Conservation (phyloP, 1,140 invertebrate species). For the Hydropsyche tenuis region DNA sequence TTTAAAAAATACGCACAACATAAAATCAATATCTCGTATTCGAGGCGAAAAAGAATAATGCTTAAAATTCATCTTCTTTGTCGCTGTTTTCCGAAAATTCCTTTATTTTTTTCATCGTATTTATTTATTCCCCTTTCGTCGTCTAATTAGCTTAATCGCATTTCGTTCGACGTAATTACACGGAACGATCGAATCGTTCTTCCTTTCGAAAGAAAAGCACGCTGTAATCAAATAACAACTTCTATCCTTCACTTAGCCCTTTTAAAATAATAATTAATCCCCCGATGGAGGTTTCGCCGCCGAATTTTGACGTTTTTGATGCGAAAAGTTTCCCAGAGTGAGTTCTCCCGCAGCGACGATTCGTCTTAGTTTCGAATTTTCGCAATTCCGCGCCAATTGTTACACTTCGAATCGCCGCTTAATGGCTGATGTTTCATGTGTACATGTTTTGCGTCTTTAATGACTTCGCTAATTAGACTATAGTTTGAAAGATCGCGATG, state of each 20-base stretch:
- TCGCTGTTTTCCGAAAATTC: too few species aligned
- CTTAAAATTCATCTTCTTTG: too few species aligned
- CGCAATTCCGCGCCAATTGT: neutral
- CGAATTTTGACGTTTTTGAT: neutral
- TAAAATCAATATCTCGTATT: too few species aligned
- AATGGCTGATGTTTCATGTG: too few species aligned
- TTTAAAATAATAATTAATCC: slow-evolving; percentile 20
- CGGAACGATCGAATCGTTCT: neutral
- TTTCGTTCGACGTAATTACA: slow-evolving; percentile 1
- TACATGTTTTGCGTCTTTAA: too few species aligned
- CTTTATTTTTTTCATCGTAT: too few species aligned
- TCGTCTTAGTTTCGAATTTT: neutral
- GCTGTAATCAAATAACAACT: slow-evolving; percentile 21
- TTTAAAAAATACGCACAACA: too few species aligned
- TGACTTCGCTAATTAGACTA: neutral
- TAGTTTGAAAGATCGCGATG: neutral
- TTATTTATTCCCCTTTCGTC: neutral
- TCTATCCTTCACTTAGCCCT: neutral
- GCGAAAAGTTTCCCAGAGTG: neutral
- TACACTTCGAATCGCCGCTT: too few species aligned
- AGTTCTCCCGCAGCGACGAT: neutral
- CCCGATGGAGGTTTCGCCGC: neutral
- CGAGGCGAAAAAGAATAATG: too few species aligned
- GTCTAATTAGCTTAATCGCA: slow-evolving; percentile 13
- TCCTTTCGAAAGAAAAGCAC: neutral